Evolutionary conservation across 1,140 invertebrate species (phyloP), one percentile per base, ranked within the genome.

Genomic region (Phymastichus coffea): DNA sequence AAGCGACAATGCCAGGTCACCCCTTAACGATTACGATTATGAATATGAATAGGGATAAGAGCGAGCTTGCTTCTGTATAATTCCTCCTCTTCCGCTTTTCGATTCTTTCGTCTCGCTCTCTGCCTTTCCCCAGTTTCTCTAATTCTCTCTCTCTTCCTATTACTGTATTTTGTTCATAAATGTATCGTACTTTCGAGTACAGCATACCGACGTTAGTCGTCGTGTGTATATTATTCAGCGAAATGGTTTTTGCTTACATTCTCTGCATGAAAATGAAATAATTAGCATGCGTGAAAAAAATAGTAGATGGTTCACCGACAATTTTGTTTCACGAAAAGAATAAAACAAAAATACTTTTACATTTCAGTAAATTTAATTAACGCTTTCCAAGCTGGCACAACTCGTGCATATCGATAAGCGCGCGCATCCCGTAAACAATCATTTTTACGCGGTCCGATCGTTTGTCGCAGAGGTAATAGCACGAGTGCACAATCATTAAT

Each of bases 21-120:
- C 35, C 54, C 38, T 62, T 58, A 65, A 63, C 66, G 61, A 64
- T 69, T 53, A 64, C 57, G 59, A 66, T 65, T 63, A 62, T 52
- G 63, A 65, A 63, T 64, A 60, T 60, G 58, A 60, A 60, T 60
- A 40, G 12, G 28, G n/a, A n/a, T n/a, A n/a, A n/a, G 57, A 59
- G 46, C 55, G 46, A 19, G 19, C 46, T n/a, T n/a, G n/a, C n/a
- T n/a, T n/a, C n/a, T n/a, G n/a, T n/a, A n/a, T n/a, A n/a, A 25
- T 26, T 48, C 23, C 46, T 25, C 47, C 19, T 17, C 14, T n/a
- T 51, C 14, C 40, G 41, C 52, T 38, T 53, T 35, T 26, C n/a
- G n/a, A n/a, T n/a, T n/a, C 4, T 22, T 28, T 40, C 38, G 19
- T 26, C n/a, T 38, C 8, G n/a, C 23, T 54, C 1, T 15, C 25